Evolutionary conservation across 37 sponge, comb jelly and placozoan genomes (phyloP).

Genomic region (Bolinopsis microptera): DNA sequence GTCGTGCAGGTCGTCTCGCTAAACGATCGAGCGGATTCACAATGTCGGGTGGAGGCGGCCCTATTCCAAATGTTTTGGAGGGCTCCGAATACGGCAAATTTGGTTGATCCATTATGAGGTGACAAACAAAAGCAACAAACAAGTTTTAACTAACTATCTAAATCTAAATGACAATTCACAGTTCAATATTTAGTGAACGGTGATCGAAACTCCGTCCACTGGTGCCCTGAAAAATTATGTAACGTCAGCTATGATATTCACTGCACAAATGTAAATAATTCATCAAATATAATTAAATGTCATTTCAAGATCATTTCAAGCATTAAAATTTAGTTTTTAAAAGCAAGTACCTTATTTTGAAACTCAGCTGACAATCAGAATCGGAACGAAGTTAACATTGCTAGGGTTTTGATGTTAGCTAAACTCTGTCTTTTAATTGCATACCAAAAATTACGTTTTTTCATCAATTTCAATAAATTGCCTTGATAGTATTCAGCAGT

Average conservation of each 20-base stretch:
- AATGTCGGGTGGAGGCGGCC: constrained; percentile 33
- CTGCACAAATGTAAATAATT: too few relatives aligned
- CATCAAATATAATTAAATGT: too few relatives aligned
- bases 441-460: too few relatives aligned
- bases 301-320: too few relatives aligned
- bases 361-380: not conserved
- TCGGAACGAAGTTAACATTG: not conserved
- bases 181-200: not conserved
- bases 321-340: too few relatives aligned
- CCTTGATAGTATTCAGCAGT: too few relatives aligned
- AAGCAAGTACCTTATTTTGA: not conserved
- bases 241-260: too few relatives aligned
- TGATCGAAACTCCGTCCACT: not conserved
- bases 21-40: constrained; percentile 22
- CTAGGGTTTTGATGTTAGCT: too few relatives aligned
- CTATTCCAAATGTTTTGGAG: not conserved
- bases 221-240: not conserved
- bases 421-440: too few relatives aligned
- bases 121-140: not conserved
- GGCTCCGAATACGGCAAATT: not conserved
- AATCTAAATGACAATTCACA: not conserved
- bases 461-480: too few relatives aligned
- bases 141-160: not conserved
- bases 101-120: not conserved
- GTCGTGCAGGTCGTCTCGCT: constrained; percentile 3